These are phyloP conservation scores for Steinernema feltiae DNA, from an alignment of 1,140 invertebrate species.

Conservation along the genomic window DNA sequence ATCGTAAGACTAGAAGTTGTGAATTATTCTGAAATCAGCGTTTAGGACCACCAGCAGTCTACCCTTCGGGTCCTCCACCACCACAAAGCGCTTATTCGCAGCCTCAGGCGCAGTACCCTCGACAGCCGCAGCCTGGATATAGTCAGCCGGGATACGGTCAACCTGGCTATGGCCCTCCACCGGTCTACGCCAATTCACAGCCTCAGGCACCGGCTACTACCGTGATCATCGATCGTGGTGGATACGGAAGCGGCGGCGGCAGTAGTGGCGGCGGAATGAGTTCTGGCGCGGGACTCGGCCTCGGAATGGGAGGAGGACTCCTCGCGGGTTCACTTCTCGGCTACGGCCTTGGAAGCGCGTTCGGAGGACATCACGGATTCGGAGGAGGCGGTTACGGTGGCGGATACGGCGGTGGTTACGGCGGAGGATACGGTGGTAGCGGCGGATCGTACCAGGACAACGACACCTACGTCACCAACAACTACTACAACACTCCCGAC, in stretches of 20 bases:
- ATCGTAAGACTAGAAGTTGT: conserved; percentile 22
- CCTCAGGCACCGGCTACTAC: conserved; percentile 17
- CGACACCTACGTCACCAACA: conserved; percentile 3
- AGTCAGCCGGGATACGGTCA: not conserved
- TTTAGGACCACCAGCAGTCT: conserved; percentile 28
- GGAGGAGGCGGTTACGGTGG: conserved; percentile 3
- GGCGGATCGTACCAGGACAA: conserved; percentile 68
- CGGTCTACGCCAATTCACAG: not conserved
- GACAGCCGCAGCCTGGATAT: conserved; percentile 4
- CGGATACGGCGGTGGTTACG: not conserved
- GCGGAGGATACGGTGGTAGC: conserved; percentile 29
- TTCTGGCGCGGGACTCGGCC: conserved; percentile 16
- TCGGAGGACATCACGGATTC: conserved; percentile 26
- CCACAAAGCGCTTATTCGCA: conserved; percentile 17
- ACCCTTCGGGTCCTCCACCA: conserved; percentile 28
- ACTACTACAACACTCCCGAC: conserved; percentile 20
- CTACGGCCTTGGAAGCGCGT: conserved; percentile 32
- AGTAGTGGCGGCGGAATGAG: conserved; percentile 23
- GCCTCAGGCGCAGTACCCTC: not conserved
- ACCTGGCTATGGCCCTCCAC: not conserved
- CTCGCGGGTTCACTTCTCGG: conserved; percentile 30
- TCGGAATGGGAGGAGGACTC: conserved; percentile 25
- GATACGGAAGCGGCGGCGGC: conserved; percentile 20
- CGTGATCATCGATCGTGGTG: conserved; percentile 28
- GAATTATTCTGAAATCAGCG: conserved; percentile 17